Evolutionary conservation across 2,113 vertebrate genomes (phyloP), one percentile per base, ranked within the genome.

Genomic region (Gyps fulvus): DNA sequence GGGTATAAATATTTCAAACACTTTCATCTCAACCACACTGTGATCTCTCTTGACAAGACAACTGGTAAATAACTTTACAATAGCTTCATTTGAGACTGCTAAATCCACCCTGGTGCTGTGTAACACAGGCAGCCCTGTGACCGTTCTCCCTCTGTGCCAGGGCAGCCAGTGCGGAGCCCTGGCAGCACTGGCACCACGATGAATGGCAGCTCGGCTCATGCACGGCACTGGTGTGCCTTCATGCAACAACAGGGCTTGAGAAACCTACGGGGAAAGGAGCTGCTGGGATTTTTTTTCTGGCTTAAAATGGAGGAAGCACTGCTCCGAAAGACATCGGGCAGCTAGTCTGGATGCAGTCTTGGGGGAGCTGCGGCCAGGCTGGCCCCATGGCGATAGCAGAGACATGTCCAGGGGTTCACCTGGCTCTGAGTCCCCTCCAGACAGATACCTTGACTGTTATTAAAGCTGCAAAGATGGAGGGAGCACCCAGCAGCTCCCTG

Each of bases 211-310:
- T 91, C 3, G 0, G 92, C 71, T 85, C 93, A 88, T 62, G 94
- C 95, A 80, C 1, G 7, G 93, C 91, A 49, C 82, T 5, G 0
- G 36, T 57, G 55, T 0, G 15, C 90, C 95, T 88, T 93, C 92
- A 94, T 96, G 96, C 92, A 94, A 96, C 38, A 85, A 72, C 62
- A n/a, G 47, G 70, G 65, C 73, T 84, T 50, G 55, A 91, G 59
- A 55, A 95, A 88, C 78, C 12, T 8, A 67, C 1, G 2, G 70
- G 79, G 27, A 70, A 67, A 80, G 45, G 66, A 88, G 45, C 40
- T 90, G 66, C 43, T 90, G 71, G 78, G 88, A 34, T 38, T 42
- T 54, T 67, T 66, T 45, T 71, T 43, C 79, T 83, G 36, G 62
- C 47, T 90, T 90, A 58, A 38, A 10, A 12, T 3, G 13, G 52